phyloP scores from a whole-genome alignment of 2,888 invertebrate species.

The Drosophila pseudotakahashii region DNA sequence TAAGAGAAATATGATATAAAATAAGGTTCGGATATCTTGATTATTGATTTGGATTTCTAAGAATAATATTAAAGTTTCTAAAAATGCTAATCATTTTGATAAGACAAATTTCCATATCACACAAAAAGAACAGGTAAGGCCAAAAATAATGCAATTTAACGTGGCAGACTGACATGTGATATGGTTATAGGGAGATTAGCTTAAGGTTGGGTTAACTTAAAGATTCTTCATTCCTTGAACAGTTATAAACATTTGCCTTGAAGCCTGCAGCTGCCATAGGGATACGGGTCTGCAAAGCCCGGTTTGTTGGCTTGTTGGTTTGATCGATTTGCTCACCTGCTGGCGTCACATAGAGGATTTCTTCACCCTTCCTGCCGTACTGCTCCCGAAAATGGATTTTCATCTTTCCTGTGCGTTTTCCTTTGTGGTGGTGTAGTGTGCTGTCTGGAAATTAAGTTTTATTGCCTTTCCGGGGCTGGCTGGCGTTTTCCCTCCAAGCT shows the following conservation, averaged over 20 bases:
- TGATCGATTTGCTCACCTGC: slow-evolving; percentile 75
- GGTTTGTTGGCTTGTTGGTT: slow-evolving; percentile 2
- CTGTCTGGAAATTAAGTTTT: slow-evolving; percentile 21
- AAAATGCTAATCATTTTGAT: too few species aligned
- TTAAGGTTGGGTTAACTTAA: neutral
- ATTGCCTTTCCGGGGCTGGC: slow-evolving; percentile 23
- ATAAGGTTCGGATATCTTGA: too few species aligned
- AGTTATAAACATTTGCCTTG: neutral
- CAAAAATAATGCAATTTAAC: neutral
- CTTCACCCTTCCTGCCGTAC: slow-evolving; percentile 84
- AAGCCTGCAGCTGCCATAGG: neutral
- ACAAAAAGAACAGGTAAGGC: too few species aligned
- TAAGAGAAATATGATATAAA: too few species aligned
- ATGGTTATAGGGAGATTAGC: neutral
- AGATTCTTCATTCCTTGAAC: neutral
- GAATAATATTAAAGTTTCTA: too few species aligned
- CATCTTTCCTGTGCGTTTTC: slow-evolving; percentile 68
- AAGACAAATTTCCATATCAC: too few species aligned
- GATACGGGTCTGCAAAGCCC: neutral
- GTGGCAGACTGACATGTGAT: neutral
- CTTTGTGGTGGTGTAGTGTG: neutral
- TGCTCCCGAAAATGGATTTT: slow-evolving; percentile 84
- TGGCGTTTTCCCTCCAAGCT: slow-evolving; percentile 28
- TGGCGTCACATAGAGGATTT: slow-evolving; percentile 84
- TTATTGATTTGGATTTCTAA: too few species aligned